Conservation (phyloP, 1,140 invertebrate species). For the Lepidurus packardi region DNA sequence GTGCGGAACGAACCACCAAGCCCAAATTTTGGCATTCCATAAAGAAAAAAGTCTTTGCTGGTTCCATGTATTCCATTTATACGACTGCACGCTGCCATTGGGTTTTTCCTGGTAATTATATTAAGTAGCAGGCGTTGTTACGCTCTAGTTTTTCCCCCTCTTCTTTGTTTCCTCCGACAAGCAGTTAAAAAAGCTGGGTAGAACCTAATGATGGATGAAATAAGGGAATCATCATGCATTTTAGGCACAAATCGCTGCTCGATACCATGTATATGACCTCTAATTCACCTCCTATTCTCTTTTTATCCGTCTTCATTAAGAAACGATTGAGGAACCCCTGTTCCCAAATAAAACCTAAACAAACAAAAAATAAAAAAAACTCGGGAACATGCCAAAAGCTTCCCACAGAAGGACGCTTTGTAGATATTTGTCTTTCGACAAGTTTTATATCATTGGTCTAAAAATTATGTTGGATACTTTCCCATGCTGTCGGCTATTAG, state of each 20-base stretch:
- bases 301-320: background rate
- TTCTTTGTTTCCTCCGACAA: background rate
- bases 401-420: background rate
- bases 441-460: background rate
- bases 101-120: background rate
- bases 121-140: background rate
- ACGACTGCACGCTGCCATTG: background rate
- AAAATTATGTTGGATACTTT: background rate
- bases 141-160: background rate
- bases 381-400: background rate
- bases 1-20: background rate
- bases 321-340: background rate
- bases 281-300: background rate
- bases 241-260: background rate
- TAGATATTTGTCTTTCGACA: background rate
- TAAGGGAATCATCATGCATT: background rate
- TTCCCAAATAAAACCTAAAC: background rate
- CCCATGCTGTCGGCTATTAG: background rate
- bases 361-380: background rate
- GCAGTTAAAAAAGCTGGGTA: background rate
- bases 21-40: constrained; percentile 1
- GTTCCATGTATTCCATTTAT: background rate
- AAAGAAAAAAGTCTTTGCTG: background rate
- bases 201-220: background rate
- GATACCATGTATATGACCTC: background rate